Evolutionary conservation across 2,888 invertebrate species (phyloP).

Genomic region (Strigamia maritima): DNA sequence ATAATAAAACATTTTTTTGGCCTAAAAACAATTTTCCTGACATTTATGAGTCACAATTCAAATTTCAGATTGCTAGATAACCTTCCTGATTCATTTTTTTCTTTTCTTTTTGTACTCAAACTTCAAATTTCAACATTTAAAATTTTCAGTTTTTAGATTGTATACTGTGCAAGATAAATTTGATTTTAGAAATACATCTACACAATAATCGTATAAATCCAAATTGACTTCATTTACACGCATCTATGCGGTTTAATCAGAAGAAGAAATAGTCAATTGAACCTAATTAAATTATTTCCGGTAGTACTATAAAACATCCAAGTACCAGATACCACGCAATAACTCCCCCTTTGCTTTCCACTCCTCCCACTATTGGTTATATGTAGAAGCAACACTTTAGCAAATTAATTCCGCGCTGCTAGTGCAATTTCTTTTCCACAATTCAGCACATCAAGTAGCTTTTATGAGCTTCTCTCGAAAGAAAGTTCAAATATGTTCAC

Average conservation of each 20-base stretch:
- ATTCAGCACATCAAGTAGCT: constrained; percentile 20
- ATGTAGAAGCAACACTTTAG: neutral
- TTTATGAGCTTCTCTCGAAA: constrained; percentile 6
- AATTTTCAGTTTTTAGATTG: too few species aligned
- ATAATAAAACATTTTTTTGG: too few species aligned
- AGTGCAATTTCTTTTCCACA: constrained; percentile 23
- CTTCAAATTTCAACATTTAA: too few species aligned
- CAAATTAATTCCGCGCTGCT: constrained; percentile 3
- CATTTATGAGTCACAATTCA: too few species aligned
- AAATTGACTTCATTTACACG: neutral
- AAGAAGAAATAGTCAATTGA: neutral
- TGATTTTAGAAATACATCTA: too few species aligned
- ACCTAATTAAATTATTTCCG: neutral
- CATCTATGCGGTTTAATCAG: neutral
- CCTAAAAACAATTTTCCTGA: too few species aligned
- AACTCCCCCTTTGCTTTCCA: neutral
- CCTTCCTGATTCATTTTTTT: neutral
- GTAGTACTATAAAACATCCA: neutral
- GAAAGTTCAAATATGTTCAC: neutral
- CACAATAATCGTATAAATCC: too few species aligned
- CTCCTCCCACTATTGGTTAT: neutral
- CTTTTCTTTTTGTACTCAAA: neutral
- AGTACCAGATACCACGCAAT: neutral
- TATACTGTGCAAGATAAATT: too few species aligned
- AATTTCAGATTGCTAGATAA: too few species aligned